Evolutionary conservation across 2,888 invertebrate genomes (phyloP), one percentile per base, ranked within the genome.

Genomic region (Cotesia congregata): DNA sequence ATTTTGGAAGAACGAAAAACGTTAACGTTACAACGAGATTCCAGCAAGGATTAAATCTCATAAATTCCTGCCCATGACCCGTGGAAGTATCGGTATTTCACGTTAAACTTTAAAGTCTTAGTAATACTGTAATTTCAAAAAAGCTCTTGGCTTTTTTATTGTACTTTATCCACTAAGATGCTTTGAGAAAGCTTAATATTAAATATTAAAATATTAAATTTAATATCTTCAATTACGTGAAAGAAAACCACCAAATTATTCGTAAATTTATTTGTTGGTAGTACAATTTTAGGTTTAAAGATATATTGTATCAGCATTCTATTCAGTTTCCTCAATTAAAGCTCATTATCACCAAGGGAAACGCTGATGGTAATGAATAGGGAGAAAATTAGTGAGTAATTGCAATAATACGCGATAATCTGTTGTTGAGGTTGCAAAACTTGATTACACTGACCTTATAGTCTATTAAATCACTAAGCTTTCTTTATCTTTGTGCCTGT

Each of bases 21-120:
- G 62, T 39, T 20, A 50, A 64, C 30, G 9, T 38, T n/a, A 4
- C n/a, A 60, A 77, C 40, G 74, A 79, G 82, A 84, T 83, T 82
- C 81, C 81, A 80, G 83, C 82, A 84, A 84, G 84, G 84, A 84
- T 86, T 84, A 85, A 84, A 83, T 82, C 85, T 84, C 85, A 84
- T 85, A 85, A 86, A 85, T 85, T 83, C 81, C 80, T 79, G 76
- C 70, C 79, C 80, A 80, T 78, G 77, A 80, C 81, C 80, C 77
- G 78, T 81, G 79, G 84, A 83, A 85, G 84, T 85, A 85, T 85
- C 82, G 84, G 79, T 77, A 80, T 76, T 67, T 74, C 75, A 71
- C 77, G 76, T 78, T 74, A 78, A 73, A 73, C 67, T 73, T 30
- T 15, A 67, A 20, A 65, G 39, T 41, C n/a, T 30, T 50, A 12